These are phyloP conservation scores for Helarctos malayanus DNA, from an alignment of 2,797 vertebrate species.

Conservation along the genomic window DNA sequence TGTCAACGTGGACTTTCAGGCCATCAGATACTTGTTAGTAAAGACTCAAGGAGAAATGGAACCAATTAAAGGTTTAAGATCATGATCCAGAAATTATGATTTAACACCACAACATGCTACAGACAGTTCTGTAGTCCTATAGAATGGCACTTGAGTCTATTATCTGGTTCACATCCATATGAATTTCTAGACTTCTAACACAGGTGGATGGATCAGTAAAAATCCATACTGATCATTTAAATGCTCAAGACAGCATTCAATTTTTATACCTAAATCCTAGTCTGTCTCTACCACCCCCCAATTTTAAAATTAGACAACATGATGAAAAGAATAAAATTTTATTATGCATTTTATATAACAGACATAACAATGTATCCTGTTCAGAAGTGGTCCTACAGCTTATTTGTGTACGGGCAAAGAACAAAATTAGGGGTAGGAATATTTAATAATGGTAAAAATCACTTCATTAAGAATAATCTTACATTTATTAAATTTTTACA, in stretches of 20 bases:
- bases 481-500: slow-evolving; percentile 58
- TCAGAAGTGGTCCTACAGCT: slow-evolving; percentile 53
- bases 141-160: slow-evolving; percentile 48
- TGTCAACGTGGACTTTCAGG: slow-evolving; percentile 80
- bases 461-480: slow-evolving; percentile 53
- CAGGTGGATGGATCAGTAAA: slow-evolving; percentile 49
- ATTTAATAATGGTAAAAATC: slow-evolving; percentile 59
- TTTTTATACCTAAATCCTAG: slow-evolving; percentile 56
- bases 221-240: slow-evolving; percentile 58
- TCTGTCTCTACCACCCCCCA: not conserved
- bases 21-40: slow-evolving; percentile 75
- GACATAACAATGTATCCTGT: slow-evolving; percentile 8
- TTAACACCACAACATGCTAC: slow-evolving; percentile 67
- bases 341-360: slow-evolving; percentile 33
- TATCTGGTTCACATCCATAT: slow-evolving; percentile 39
- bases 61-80: slow-evolving; percentile 78
- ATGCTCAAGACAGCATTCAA: slow-evolving; percentile 57
- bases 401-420: not conserved
- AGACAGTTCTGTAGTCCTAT: slow-evolving; percentile 48
- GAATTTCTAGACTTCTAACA: slow-evolving; percentile 54
- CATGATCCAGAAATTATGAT: slow-evolving; percentile 72
- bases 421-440: slow-evolving; percentile 12
- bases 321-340: slow-evolving; percentile 63
- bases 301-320: slow-evolving; percentile 58
- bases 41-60: slow-evolving; percentile 80